Percentiles rank a stretch among this genome's conserved stretches.
These are phyloP conservation scores for Halesus radiatus DNA, from an alignment of 1,140 invertebrate species.

Conservation along the genomic window DNA sequence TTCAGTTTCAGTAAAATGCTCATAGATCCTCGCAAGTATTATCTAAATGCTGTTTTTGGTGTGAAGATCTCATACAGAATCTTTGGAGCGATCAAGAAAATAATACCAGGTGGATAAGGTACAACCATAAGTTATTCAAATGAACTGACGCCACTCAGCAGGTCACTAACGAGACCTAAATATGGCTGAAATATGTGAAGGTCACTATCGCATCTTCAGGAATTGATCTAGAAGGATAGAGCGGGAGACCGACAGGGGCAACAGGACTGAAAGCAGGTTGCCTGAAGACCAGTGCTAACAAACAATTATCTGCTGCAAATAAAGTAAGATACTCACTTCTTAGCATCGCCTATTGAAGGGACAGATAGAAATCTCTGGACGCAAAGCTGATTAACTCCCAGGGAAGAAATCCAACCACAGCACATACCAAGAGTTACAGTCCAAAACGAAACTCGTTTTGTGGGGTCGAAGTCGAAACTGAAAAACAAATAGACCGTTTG, in stretches of 20 bases:
- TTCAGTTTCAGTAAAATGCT: too few species aligned
- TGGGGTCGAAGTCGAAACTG: slow-evolving; percentile 14
- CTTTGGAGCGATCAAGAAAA: too few species aligned
- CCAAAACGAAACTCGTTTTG: slow-evolving; percentile 72
- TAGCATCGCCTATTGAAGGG: slow-evolving; percentile 67
- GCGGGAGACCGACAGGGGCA: too few species aligned
- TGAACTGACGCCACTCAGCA: too few species aligned
- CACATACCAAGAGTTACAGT: slow-evolving; percentile 71
- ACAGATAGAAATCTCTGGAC: slow-evolving; percentile 75
- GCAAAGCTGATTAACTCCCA: slow-evolving; percentile 73
- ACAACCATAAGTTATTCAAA: too few species aligned
- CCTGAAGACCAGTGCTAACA: background rate
- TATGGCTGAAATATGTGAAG: too few species aligned
- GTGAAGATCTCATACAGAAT: background rate
- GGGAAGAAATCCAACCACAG: slow-evolving; percentile 72
- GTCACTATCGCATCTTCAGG: too few species aligned
- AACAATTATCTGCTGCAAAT: background rate
- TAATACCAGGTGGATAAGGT: too few species aligned
- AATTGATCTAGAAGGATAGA: too few species aligned
- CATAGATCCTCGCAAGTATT: too few species aligned
- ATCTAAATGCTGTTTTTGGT: too few species aligned
- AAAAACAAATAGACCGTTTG: background rate
- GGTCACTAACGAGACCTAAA: too few species aligned
- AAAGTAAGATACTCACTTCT: slow-evolving; percentile 62
- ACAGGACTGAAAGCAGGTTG: background rate